phyloP scores from a whole-genome alignment of 2,113 vertebrate species.

The Ceyx cyanopectus region DNA sequence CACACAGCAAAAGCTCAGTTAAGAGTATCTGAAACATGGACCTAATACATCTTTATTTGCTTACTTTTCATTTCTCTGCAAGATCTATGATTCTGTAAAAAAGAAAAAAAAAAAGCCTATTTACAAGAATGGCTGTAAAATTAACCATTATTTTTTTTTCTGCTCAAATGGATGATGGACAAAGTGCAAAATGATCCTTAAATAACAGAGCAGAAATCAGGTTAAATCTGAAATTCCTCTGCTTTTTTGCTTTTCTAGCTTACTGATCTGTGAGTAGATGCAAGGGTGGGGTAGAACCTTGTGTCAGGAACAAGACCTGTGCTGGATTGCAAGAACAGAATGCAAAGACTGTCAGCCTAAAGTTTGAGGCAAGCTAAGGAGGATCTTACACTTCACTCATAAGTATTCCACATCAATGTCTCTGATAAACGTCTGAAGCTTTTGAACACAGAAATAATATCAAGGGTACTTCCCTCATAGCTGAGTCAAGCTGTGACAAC shows the following conservation, averaged over 20 bases:
- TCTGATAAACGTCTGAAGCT: neutral
- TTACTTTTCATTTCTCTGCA: constrained; percentile 18
- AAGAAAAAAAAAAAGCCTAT: neutral
- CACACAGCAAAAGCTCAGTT: constrained; percentile 39
- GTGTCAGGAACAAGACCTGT: neutral
- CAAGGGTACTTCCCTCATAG: neutral
- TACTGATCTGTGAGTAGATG: neutral
- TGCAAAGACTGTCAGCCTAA: neutral
- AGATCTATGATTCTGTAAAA: neutral
- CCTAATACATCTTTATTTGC: constrained; percentile 39
- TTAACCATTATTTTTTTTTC: constrained; percentile 11
- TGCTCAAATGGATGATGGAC: neutral
- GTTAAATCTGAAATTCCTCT: neutral
- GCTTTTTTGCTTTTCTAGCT: neutral
- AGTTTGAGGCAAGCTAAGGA: neutral
- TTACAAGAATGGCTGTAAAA: neutral
- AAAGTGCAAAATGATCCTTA: neutral
- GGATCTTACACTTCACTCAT: neutral
- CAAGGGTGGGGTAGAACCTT: neutral
- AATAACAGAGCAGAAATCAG: neutral
- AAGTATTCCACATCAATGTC: neutral
- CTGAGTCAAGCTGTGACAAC: constrained; percentile 11
- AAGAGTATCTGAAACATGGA: neutral
- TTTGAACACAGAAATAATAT: neutral
- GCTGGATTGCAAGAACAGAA: neutral